A percentile compares a stretch with the other conserved stretches of the same genome.
Evolutionary conservation across 64 coral and sea anemone species (phyloP).

Genomic region (Montipora capricornis): DNA sequence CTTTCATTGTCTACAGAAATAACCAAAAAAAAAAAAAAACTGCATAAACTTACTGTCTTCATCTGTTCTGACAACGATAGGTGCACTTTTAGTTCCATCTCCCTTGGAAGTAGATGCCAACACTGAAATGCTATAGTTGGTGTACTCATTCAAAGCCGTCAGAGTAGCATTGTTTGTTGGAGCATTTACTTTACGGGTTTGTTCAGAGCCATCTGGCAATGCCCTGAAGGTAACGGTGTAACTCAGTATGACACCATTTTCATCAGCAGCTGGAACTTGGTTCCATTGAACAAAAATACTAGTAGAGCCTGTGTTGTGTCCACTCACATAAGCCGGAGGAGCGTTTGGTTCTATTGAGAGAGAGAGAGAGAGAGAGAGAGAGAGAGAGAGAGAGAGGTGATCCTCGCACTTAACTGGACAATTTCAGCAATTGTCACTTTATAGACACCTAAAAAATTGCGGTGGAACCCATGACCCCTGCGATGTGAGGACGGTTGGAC

Average conservation of each 20-base stretch:
- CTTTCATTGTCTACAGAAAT: too few species aligned
- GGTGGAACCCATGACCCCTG: too few species aligned
- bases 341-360: background rate
- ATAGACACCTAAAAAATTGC: too few species aligned
- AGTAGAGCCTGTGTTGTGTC: background rate
- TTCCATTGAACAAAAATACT: background rate
- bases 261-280: background rate
- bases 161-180: background rate
- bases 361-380: background rate
- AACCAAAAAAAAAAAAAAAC: too few species aligned
- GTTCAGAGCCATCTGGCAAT: background rate
- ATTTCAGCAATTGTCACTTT: too few species aligned
- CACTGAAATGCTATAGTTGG: conserved; percentile 37
- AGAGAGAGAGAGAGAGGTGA: too few species aligned
- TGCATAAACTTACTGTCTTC: background rate
- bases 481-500: too few species aligned
- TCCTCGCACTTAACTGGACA: too few species aligned
- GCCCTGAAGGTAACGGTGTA: background rate
- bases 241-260: background rate
- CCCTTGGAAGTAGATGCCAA: background rate
- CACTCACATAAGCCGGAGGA: conserved; percentile 1
- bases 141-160: background rate
- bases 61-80: background rate
- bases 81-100: background rate
- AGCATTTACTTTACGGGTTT: background rate